Percentiles rank a stretch among this genome's conserved stretches.
Evolutionary conservation across 2,888 invertebrate species (phyloP).

Genomic region (Amaurobius ferox): DNA sequence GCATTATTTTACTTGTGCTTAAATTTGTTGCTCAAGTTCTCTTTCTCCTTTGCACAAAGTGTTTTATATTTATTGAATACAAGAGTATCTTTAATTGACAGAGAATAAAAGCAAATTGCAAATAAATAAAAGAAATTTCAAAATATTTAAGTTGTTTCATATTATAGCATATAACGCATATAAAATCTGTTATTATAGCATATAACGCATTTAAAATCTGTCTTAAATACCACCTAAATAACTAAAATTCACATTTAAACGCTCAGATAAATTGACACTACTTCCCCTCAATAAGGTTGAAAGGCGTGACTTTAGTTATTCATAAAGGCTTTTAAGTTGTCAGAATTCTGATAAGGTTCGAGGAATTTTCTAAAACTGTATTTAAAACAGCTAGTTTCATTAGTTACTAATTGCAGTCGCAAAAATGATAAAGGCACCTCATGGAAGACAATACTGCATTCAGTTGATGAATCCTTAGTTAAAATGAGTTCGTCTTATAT

Average conservation of each 20-base stretch:
- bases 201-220: conserved; percentile 53
- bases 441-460: conserved; percentile 16
- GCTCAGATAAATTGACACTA: conserved; percentile 42
- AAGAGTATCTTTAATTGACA: too few species aligned
- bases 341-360: conserved; percentile 48
- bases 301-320: conserved; percentile 36
- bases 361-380: conserved; percentile 39
- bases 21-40: too few species aligned
- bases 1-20: too few species aligned
- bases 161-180: too few species aligned
- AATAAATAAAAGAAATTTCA: too few species aligned
- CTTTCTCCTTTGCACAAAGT: too few species aligned
- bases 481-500: conserved; percentile 24
- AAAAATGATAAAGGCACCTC: conserved; percentile 62
- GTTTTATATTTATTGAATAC: too few species aligned
- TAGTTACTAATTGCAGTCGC: conserved; percentile 54
- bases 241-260: conserved; percentile 62
- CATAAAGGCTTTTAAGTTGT: conserved; percentile 28
- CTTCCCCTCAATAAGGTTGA: conserved; percentile 40
- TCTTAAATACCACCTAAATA: conserved; percentile 44
- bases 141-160: too few species aligned
- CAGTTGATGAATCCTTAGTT: conserved; percentile 29
- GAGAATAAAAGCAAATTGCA: too few species aligned
- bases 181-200: too few species aligned
- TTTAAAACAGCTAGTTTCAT: conserved; percentile 19